Base-by-base conservation (phyloP, 1,140 invertebrate species). In the Hyles vespertilio region DNA sequence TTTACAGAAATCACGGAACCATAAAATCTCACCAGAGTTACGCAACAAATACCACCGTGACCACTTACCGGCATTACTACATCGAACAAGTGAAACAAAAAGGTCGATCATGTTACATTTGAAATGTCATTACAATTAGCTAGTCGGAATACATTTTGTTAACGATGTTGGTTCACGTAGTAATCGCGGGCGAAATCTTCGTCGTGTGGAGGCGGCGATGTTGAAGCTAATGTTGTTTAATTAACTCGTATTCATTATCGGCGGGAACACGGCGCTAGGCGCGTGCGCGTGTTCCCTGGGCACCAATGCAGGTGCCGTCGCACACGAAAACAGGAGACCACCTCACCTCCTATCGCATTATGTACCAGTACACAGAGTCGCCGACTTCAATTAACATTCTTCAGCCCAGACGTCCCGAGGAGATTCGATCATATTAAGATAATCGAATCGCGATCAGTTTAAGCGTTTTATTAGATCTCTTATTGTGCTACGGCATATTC, bases 181-280 rank as follows among this genome's bases (percentile, higher is more conserved):
- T 68, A 84, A 87, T 87, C 81, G 65, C 44, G 50, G 43, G 60
- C 59, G 61, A 48, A 73, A 87, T 87, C 82, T 64, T 65, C 81
- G 68, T 81, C 79, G 82, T 87, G 84, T 81, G 84, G 70, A 84
- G 76, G 79, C 84, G 72, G 67, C 78, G 70, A 75, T 81, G 81
- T 86, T 77, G 68, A 60, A 58, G 74, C 77, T 85, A 87, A 87
- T 85, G 82, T 80, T 72, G 70, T 72, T 87, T 87, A 87, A 87
- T 87, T 87, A 87, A 87, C 82, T 85, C 79, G 84, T 85, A 84
- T 83, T 85, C 84, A 87, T 85, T 87, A 87, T 76, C 74, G 70
- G 55, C 47, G 53, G 61, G 63, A 69, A 67, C 69, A 62, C 51
- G 63, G 63, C 56, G 51, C 57, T 58, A 61, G 71, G 68, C 74